phyloP scores from a whole-genome alignment of 1,140 invertebrate genomes.

The Drosophila tani region DNA sequence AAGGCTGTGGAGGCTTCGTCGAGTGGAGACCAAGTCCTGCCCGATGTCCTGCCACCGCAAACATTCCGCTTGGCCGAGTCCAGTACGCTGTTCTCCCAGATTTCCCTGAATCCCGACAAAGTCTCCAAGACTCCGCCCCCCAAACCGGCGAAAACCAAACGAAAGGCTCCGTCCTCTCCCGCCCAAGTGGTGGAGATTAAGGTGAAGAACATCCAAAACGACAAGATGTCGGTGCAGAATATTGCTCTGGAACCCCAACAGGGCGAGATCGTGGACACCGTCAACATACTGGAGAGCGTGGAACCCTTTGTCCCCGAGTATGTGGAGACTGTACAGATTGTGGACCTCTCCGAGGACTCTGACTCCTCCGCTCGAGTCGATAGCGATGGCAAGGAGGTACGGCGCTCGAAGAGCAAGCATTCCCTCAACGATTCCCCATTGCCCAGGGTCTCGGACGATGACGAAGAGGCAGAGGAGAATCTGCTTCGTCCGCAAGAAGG shows the following conservation, averaged over 20 bases:
- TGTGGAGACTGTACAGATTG: conserved; percentile 84
- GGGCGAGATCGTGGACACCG: conserved; percentile 80
- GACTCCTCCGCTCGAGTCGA: conserved; percentile 76
- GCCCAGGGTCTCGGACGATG: conserved; percentile 22
- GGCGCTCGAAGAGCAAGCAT: conserved; percentile 72
- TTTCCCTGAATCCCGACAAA: conserved; percentile 85
- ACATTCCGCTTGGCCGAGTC: conserved; percentile 88
- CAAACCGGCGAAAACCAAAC: conserved; percentile 62
- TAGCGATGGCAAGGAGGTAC: conserved; percentile 58
- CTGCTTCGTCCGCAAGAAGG: conserved; percentile 56
- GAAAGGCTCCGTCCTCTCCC: conserved; percentile 59
- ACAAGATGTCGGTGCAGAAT: conserved; percentile 83
- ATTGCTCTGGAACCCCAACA: conserved; percentile 70
- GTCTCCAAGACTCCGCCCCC: conserved; percentile 24
- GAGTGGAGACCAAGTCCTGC: conserved; percentile 56
- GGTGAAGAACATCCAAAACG: conserved; percentile 78
- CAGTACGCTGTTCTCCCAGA: conserved; percentile 89
- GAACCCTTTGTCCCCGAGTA: conserved; percentile 81
- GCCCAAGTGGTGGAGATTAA: conserved; percentile 80
- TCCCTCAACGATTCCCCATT: conserved; percentile 53
- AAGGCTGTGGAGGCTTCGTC: conserved; percentile 1
- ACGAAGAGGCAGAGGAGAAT: conserved; percentile 36
- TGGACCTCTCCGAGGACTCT: conserved; percentile 80
- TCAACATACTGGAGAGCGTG: conserved; percentile 83
- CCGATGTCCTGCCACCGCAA: conserved; percentile 84